Base-by-base conservation (phyloP, 1,140 invertebrate species). In the Ericerus pela region DNA sequence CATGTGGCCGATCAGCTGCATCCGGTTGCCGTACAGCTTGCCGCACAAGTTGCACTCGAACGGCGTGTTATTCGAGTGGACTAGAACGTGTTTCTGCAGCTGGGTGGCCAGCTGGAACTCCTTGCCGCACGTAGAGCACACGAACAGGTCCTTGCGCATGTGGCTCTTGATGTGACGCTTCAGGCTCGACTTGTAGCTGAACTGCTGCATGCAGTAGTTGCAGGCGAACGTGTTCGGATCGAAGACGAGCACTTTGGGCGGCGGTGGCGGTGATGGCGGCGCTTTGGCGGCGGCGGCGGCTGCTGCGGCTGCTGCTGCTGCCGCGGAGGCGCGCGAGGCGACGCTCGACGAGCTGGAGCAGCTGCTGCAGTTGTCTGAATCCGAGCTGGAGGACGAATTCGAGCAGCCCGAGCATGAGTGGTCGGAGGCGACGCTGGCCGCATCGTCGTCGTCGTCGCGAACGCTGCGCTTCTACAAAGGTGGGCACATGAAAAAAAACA, bases 1-100 rank as follows among this genome's bases (percentile, higher is more conserved):
- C 37, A 60, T 58, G n/a, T 60, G 59, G 2, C 59, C 57, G 1
- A 60, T 43, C 20, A 60, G 55, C 53, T 60, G 59, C 22, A 53
- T 60, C 24, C 56, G 31, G 26, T 56, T 54, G 43, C 54, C 43
- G 52, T 60, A 60, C 11, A 54, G 36, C 53, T 60, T 60, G 10
- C 57, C 56, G 53, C 59, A 60, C 24, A 56, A 14, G 18, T 54
- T 36, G 28, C 59, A 60, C 38, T 55, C 54, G 51, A 55, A 56
- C 10, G 47, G 58, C n/a, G 37, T 31, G 27, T 55, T 55, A 31
- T 51, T 55, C 51, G 36, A 59, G 18, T 59, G 58, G 10, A 55
- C 55, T 28, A 55, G 43, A 56, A 56, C 51, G 27, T 59, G 58
- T 53, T 55, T 59, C 41, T 59, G 47, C 14, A 59, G n/a, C 18